Evolutionary conservation across 2,797 vertebrate genomes (phyloP), one percentile per base, ranked within the genome.

Genomic region (Galagoides demidoff): DNA sequence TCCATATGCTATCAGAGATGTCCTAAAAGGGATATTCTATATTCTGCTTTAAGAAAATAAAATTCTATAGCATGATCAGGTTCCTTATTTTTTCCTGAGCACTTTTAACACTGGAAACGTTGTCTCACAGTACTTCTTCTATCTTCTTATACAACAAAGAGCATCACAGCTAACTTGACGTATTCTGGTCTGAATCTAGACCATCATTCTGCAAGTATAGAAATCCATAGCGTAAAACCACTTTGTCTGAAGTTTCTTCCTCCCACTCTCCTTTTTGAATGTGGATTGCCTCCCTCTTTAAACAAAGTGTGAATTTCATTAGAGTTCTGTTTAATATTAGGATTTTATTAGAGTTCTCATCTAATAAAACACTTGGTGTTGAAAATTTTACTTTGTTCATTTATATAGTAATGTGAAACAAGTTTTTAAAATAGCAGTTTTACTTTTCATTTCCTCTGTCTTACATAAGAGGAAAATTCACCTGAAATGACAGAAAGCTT

Each of bases 311-410:
- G 85, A 37, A 31, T 97, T 96, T 39, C 92, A 52, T 52, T 52
- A 52, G 14, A 52, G 49, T 52, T 52, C 49, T 52, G 14, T 52
- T 52, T 52, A 52, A 52, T 92, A 45, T 81, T 96, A 93, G 39
- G 94, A 9, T 17, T 57, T n/a, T 83, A 45, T 77, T 61, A 79
- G 64, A 95, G 94, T 45, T 6, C 22, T 93, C 6, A 86, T 82
- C 45, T 96, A 81, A 49, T 79, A 85, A 45, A 86, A 90, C 29
- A 94, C 39, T 87, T 68, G 73, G n/a, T 92, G 29, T 90, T 93
- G 29, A 89, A 43, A 91, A 8, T 34, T 55, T 98, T 96, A 87
- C 87, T 96, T 97, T 96, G 95, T 17, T 45, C 95, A 37, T 95
- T 96, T 95, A 39, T 79, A 66, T 91, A 96, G 82, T 78, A 73